These are phyloP conservation scores for Clarias pachynema DNA, from an alignment of 2,797 vertebrate genomes.

Conservation along the genomic window DNA sequence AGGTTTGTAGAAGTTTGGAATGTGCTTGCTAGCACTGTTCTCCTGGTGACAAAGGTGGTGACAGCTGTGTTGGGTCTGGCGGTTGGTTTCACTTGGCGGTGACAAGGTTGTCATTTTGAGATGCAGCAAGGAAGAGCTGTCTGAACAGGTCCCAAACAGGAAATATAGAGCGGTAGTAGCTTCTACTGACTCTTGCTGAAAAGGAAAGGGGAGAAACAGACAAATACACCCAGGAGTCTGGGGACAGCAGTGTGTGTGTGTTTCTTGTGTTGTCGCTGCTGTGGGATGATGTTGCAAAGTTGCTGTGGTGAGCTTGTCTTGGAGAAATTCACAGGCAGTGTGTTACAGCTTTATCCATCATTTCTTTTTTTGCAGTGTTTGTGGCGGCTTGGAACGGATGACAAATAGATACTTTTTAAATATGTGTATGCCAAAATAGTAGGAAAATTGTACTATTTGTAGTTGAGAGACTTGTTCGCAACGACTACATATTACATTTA, in stretches of 20 bases:
- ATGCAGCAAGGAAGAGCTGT: slow-evolving; percentile 29
- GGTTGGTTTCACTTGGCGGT: slow-evolving; percentile 42
- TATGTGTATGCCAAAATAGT: background rate
- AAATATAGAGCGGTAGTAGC: slow-evolving; percentile 31
- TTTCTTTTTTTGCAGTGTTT: background rate
- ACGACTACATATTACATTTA: background rate
- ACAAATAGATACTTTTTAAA: background rate
- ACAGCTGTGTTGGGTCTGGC: slow-evolving; percentile 43
- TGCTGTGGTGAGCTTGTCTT: slow-evolving; percentile 1
- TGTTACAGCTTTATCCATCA: background rate
- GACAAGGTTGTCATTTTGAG: slow-evolving; percentile 45
- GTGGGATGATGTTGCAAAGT: background rate
- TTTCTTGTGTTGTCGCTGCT: background rate
- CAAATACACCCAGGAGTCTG: slow-evolving; percentile 1
- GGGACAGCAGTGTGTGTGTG: background rate
- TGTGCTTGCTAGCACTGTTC: slow-evolving; percentile 13
- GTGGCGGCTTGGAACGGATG: background rate
- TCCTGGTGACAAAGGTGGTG: slow-evolving; percentile 18
- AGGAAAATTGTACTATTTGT: background rate
- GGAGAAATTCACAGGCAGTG: background rate
- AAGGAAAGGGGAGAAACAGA: background rate
- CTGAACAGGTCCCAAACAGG: slow-evolving; percentile 24
- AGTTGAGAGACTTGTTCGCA: background rate
- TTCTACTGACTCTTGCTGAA: slow-evolving; percentile 13
- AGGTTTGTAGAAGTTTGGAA: slow-evolving; percentile 27